Evolutionary conservation across 2,888 invertebrate genomes (phyloP).

Genomic region (Gymnosoma rotundatum): DNA sequence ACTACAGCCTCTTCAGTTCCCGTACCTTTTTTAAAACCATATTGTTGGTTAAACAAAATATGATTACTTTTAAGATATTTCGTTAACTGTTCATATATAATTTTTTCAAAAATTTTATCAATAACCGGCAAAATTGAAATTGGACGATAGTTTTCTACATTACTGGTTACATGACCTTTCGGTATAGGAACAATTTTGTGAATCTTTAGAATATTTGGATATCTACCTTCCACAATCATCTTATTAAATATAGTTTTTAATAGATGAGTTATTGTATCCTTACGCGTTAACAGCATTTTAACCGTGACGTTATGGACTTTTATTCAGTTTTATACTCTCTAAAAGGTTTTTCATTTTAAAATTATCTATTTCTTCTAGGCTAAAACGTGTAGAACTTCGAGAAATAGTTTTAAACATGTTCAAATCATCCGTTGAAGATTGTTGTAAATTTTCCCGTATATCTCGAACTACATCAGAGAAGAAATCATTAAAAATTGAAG

Average conservation of each 20-base stretch:
- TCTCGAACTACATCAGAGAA: not conserved
- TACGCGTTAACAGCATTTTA: slow-evolving; percentile 14
- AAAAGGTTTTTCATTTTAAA: not conserved
- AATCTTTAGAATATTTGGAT: not conserved
- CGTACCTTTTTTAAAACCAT: slow-evolving; percentile 35
- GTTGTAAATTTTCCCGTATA: not conserved
- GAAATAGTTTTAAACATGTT: not conserved
- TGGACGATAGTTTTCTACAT: slow-evolving; percentile 10
- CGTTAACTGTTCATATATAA: slow-evolving; percentile 3
- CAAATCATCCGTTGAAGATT: not conserved
- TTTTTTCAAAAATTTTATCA: slow-evolving; percentile 39
- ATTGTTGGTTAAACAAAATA: slow-evolving; percentile 18
- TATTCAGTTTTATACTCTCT: not conserved
- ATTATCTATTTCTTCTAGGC: not conserved
- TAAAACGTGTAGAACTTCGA: not conserved
- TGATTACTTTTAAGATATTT: slow-evolving; percentile 7
- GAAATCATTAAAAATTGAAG: slow-evolving; percentile 1
- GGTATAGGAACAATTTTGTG: not conserved
- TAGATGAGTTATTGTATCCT: not conserved
- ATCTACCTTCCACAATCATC: not conserved
- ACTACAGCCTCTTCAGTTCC: slow-evolving; percentile 31
- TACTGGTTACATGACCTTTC: not conserved
- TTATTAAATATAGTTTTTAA: too few species aligned
- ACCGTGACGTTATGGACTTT: not conserved
- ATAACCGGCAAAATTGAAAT: not conserved